Base-by-base conservation (phyloP, 2,113 vertebrate genomes). In the Pteronura brasiliensis region DNA sequence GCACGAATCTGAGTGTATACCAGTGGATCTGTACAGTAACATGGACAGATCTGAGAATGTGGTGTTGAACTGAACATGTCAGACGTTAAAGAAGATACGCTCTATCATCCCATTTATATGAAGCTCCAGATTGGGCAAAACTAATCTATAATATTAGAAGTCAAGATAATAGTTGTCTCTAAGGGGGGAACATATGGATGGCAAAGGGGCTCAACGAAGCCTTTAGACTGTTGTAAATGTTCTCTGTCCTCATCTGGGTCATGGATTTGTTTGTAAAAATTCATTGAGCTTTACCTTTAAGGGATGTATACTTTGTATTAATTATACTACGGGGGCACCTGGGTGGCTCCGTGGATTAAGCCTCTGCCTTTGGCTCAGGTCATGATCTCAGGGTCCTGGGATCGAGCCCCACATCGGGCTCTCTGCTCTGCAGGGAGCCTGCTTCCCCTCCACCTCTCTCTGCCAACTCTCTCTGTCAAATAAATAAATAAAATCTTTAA, bases 101-200 rank as follows among this genome's bases (percentile, higher is more conserved):
- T n/a, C 21, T 49, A 8, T 39, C 23, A 8, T 29, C 12, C 14
- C 65, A 0, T 10, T 13, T 20, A 1, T 44, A 14, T 10, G 20
- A 87, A 27, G 61, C 9, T 72, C 84, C 87, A 31, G 18, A 29
- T 69, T 2, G 6, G 27, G 4, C 27, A 61, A 74, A 90, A 25
- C 23, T 3, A 59, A 27, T 4, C 23, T 3, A 0, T 1, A 6
- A 36, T 29, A 1, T 92, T 39, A 69, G 83, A 79, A 88, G 52
- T 90, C 17, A 63, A 47, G 27, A 21, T 34, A 17, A 39, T 31
- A 20, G 15, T 6, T 14, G 34, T 9, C 20, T 39, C 49, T 8
- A 18, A 18, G 3, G 6, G 21, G 6, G 23, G 7, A 3, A 18
- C 25, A 6, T 6, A 1, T 13, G 23, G 18, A 31, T 0, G 0